These are phyloP conservation scores for Cryptophagus acutangulus DNA, from an alignment of 2,888 invertebrate species.

Conservation along the genomic window DNA sequence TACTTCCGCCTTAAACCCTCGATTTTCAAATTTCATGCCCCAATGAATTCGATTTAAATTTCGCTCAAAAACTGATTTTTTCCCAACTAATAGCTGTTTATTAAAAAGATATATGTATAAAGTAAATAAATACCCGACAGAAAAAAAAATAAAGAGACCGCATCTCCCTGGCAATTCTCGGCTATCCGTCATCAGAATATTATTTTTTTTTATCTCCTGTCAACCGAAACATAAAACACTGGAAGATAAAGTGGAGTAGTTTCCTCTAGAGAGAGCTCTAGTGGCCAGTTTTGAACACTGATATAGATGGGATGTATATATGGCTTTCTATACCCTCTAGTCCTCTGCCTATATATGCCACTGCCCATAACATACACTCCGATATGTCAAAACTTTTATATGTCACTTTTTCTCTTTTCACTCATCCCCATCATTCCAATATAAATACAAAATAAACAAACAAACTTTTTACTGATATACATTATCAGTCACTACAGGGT, in stretches of 20 bases:
- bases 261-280: slow-evolving; percentile 45
- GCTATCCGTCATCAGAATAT: slow-evolving; percentile 48
- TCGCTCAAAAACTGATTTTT: no score
- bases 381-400: slow-evolving; percentile 26
- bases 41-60: no score
- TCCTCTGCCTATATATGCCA: slow-evolving; percentile 11
- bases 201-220: slow-evolving; percentile 50
- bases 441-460: neutral
- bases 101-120: slow-evolving; percentile 35
- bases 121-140: neutral
- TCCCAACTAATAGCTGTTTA: slow-evolving; percentile 45
- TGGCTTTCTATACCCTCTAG: slow-evolving; percentile 16
- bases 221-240: slow-evolving; percentile 49
- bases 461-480: neutral
- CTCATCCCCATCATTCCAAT: no score
- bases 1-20: no score
- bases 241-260: slow-evolving; percentile 48
- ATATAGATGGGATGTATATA: slow-evolving; percentile 39
- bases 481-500: no score
- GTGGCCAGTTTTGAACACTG: slow-evolving; percentile 34
- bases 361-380: slow-evolving; percentile 17
- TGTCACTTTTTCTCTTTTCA: slow-evolving; percentile 20
- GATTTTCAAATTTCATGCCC: no score
- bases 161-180: slow-evolving; percentile 38
- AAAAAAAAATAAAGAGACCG: neutral